Evolutionary conservation across 2,797 vertebrate genomes (phyloP).

Genomic region (Nasua narica): DNA sequence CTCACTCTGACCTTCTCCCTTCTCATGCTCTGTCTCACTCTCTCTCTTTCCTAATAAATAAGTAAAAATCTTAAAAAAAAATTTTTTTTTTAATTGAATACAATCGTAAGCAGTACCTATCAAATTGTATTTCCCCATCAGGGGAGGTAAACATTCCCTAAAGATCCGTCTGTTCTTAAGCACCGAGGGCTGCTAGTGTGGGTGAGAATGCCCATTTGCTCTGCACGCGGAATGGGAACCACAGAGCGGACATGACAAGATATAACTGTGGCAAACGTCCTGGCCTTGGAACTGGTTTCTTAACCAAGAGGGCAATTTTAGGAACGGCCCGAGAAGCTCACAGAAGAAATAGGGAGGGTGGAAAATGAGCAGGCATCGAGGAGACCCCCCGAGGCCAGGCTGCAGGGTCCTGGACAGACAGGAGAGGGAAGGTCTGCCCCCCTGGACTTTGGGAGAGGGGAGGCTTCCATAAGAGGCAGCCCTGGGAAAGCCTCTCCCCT

Average conservation of each 20-base stretch:
- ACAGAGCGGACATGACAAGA: background rate
- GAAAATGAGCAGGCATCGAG: background rate
- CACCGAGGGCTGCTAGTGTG: background rate
- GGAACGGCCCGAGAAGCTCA: background rate
- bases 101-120: background rate
- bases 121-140: background rate
- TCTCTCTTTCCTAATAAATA: no score
- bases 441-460: background rate
- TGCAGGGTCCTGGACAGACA: background rate
- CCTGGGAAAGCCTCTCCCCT: background rate
- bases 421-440: background rate
- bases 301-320: background rate
- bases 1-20: no score
- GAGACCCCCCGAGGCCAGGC: background rate
- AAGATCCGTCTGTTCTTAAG: background rate
- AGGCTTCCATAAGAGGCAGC: background rate
- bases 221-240: background rate
- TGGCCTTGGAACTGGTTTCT: background rate
- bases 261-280: background rate
- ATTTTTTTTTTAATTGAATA: no score
- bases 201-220: background rate
- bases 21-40: no score
- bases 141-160: background rate
- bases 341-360: background rate
- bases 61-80: background rate